Evolutionary conservation across 2,113 vertebrate species (phyloP), one percentile per base, ranked within the genome.

Genomic region (Natator depressus): DNA sequence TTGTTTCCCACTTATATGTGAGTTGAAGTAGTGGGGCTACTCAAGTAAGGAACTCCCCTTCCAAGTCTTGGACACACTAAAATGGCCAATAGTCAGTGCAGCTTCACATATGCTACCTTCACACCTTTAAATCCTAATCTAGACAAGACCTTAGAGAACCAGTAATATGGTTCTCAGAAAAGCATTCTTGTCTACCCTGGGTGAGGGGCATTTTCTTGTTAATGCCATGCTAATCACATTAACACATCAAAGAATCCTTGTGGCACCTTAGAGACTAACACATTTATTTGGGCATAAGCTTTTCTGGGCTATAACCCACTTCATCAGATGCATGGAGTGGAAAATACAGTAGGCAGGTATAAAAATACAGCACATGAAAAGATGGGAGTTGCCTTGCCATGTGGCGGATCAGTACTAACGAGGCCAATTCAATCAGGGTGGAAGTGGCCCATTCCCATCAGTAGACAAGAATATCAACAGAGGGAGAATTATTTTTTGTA

Each of bases 101-200:
- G 42, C 47, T 27, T 78, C 38, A 29, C 8, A 38, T n/a, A 72
- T 11, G 35, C 19, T 38, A 38, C 10, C 9, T 19, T 22, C 17
- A 38, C 8, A 72, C 19, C 25, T 47, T 46, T 14, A 25, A 78
- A 46, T 46, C 42, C 22, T 46, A 46, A 46, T 46, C 22, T 13
- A 13, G 22, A 78, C 38, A 47, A 47, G 46, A 42, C 42, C 24
- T 78, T 47, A 47, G 22, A 76, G 5, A 46, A 46, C 72, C 13
- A 62, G 78, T 78, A 82, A 85, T 42, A 19, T 7, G 38, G 2
- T 78, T 92, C 65, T 85, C 81, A 87, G 81, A 47, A 82, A 85
- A 79, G 1, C 8, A 8, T 87, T 1, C 0, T 8, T 24, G 31
- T 65, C 49, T 5, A 25, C 62, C 0, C 0, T 29, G 80, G 69